Percentiles rank a stretch among this genome's conserved stretches.
phyloP scores from a whole-genome alignment of 2,888 invertebrate genomes.

The Amaurobius ferox region DNA sequence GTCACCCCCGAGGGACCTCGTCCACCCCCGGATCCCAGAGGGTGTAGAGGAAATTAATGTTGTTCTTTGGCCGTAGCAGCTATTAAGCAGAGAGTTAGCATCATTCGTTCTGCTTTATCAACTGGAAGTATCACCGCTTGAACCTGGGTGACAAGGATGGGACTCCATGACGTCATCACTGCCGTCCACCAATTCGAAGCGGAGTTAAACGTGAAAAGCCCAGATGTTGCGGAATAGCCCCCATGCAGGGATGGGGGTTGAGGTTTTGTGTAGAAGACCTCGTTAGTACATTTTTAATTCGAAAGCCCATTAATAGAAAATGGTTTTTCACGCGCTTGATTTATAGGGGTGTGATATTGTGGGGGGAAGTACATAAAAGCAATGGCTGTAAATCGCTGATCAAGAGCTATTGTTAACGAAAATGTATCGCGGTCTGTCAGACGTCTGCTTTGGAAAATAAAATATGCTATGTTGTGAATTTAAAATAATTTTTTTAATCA shows the following conservation, averaged over 20 bases:
- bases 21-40: constrained; percentile 17
- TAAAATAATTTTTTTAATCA: too few species aligned
- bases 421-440: neutral
- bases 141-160: constrained; percentile 62
- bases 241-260: constrained; percentile 37
- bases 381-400: constrained; percentile 63
- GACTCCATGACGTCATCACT: constrained; percentile 47
- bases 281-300: constrained; percentile 65
- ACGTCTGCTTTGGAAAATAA: neutral
- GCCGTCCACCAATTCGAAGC: neutral
- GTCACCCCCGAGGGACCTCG: constrained; percentile 27
- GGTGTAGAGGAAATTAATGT: constrained; percentile 68
- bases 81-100: constrained; percentile 69
- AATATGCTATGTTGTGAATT: too few species aligned
- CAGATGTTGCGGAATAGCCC: constrained; percentile 52
- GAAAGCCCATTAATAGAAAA: constrained; percentile 54
- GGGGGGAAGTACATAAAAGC: neutral
- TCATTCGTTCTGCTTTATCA: constrained; percentile 68
- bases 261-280: constrained; percentile 41
- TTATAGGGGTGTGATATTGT: constrained; percentile 3
- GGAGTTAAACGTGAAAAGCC: constrained; percentile 49
- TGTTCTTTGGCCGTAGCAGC: constrained; percentile 62
- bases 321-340: constrained; percentile 50
- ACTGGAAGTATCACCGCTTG: constrained; percentile 53
- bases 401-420: constrained; percentile 40